Conservation (phyloP, 2,888 invertebrate species). For the Linhomoeus sp. region DNA sequence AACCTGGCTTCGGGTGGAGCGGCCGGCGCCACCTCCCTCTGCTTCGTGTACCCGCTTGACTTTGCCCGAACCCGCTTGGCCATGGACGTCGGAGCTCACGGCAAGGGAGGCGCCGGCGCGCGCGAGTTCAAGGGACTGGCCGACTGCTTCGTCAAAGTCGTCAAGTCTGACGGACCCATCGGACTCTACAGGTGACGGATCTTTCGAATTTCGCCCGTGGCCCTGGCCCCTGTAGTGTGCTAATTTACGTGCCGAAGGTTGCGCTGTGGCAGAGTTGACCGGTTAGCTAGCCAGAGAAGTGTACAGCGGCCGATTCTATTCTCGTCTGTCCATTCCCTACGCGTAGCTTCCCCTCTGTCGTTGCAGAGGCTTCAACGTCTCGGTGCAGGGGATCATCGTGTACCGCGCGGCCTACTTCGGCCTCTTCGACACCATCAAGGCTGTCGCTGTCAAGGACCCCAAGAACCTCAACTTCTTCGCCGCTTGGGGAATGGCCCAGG, state of each 20-base stretch:
- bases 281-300: too few species aligned
- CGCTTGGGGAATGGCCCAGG: constrained; percentile 54
- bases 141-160: constrained; percentile 62
- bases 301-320: too few species aligned
- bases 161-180: constrained; percentile 51
- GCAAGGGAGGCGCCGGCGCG: constrained; percentile 47
- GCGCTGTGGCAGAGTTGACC: too few species aligned
- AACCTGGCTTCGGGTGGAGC: constrained; percentile 81
- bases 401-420: constrained; percentile 89
- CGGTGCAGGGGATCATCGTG: constrained; percentile 69
- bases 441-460: constrained; percentile 62
- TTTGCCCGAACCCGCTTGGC: constrained; percentile 74
- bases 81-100: constrained; percentile 74
- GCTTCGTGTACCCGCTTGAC: constrained; percentile 84
- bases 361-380: constrained; percentile 59
- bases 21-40: constrained; percentile 75
- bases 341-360: too few species aligned
- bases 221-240: too few species aligned
- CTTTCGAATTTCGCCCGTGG: too few species aligned
- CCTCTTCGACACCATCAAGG: constrained; percentile 83
- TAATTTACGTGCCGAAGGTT: too few species aligned
- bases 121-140: constrained; percentile 75
- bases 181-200: constrained; percentile 54
- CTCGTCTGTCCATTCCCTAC: too few species aligned
- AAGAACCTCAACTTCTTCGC: constrained; percentile 75